Percentiles rank a stretch among this genome's conserved stretches.
These are phyloP conservation scores for Cynodonichthys magdalenae DNA, from an alignment of 2,797 vertebrate genomes.

Conservation along the genomic window DNA sequence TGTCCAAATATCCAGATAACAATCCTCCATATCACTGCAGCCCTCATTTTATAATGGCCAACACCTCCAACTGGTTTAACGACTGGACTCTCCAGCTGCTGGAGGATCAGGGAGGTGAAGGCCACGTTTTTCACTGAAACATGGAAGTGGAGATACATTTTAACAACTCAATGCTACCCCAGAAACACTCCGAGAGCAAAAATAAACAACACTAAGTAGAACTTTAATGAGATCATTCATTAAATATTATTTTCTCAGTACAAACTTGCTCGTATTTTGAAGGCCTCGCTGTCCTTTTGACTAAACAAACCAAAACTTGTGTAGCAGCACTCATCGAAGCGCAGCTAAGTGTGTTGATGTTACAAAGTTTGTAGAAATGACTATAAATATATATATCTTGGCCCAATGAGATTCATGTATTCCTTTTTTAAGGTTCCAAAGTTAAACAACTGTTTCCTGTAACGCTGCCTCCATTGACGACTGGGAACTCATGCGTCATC, in stretches of 20 bases:
- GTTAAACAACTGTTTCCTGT: conserved; percentile 69
- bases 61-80: conserved; percentile 74
- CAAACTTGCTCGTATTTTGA: conserved; percentile 10
- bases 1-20: conserved; percentile 72
- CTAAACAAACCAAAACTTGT: not conserved
- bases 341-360: conserved; percentile 40
- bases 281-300: conserved; percentile 28
- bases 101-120: conserved; percentile 36
- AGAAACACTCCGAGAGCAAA: conserved; percentile 6
- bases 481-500: conserved; percentile 65
- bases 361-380: conserved; percentile 37
- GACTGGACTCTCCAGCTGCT: conserved; percentile 73
- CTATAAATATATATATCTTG: conserved; percentile 40
- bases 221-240: conserved; percentile 6
- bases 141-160: not conserved
- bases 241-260: conserved; percentile 12
- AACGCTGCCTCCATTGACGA: conserved; percentile 56
- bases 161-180: conserved; percentile 17
- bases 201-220: not conserved
- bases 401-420: conserved; percentile 50
- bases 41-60: conserved; percentile 61
- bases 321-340: not conserved
- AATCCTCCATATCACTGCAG: conserved; percentile 63
- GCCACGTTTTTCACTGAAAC: conserved; percentile 22
- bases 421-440: conserved; percentile 58